phyloP scores from a whole-genome alignment of 2,113 vertebrate species.

The Pachycephala philippinensis region DNA sequence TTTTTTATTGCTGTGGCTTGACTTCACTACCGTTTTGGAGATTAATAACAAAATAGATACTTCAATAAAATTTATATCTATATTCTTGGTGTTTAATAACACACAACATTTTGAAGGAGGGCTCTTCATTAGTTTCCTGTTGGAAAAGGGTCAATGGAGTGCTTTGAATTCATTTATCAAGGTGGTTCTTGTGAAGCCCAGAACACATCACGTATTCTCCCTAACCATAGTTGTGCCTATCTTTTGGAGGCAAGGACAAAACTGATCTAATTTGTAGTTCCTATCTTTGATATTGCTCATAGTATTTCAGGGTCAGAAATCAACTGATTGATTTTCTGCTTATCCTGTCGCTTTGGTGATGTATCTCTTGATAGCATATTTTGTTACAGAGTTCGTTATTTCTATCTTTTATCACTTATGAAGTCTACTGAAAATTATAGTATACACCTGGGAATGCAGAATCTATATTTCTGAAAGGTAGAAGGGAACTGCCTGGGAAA shows the following conservation, averaged over 20 bases:
- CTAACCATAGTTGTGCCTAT: background rate
- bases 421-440: conserved; percentile 14
- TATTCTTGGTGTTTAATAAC: background rate
- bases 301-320: conserved; percentile 25
- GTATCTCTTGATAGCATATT: conserved; percentile 13
- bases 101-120: background rate
- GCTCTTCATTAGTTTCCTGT: background rate
- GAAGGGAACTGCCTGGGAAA: background rate
- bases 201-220: background rate
- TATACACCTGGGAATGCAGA: background rate
- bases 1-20: background rate
- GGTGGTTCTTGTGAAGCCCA: background rate
- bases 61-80: background rate
- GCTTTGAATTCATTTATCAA: background rate
- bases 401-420: conserved; percentile 15
- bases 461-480: background rate
- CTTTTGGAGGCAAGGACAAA: background rate
- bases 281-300: background rate
- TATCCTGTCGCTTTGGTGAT: background rate
- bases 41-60: background rate
- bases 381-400: conserved; percentile 45
- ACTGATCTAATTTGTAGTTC: conserved; percentile 1
- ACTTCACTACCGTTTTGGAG: background rate
- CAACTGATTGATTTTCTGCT: conserved; percentile 33
- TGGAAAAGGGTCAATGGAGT: background rate